Evolutionary conservation across 2,797 vertebrate species (phyloP), one percentile per base, ranked within the genome.

Genomic region (Melanotaenia pygmaea): DNA sequence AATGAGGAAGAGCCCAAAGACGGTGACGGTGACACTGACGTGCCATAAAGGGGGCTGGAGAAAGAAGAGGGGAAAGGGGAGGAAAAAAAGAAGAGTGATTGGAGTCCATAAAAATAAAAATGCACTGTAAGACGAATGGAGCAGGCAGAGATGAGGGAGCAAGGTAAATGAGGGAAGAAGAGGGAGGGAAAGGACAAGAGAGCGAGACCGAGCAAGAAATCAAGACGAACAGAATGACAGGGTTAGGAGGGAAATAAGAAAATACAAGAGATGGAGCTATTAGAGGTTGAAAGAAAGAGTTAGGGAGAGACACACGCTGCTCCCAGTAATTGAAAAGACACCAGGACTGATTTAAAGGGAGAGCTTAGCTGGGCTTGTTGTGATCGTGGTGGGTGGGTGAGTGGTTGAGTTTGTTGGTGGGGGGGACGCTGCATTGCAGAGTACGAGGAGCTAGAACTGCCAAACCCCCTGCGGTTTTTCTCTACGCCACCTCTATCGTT

Each of bases 241-340:
- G 69, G 67, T 59, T 83, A 60, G 50, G 62, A 14, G 77, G 65
- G 74, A 59, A 70, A 83, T 78, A 85, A 79, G 74, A 82, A 73
- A 3, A 76, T 30, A 59, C 1, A 64, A 82, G 74, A 64, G 77
- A 84, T 63, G 61, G 75, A 7, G 76, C 84, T 80, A 83, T 80
- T 83, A 82, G 73, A 71, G 68, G 37, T 38, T 47, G 74, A 67
- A 69, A 82, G 79, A 38, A 79, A 85, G 84, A 88, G 83, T 77
- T 79, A 83, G 84, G 54, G 85, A 81, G 76, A 86, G 83, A 76
- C 71, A 72, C 74, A 76, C 43, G 66, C 72, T 85, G 85, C 83
- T 82, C 67, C 72, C 51, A 30, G 84, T 90, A 89, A 91, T 89
- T 89, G 90, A 89, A 91, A 89, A 90, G 77, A 74, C 77, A 81